A percentile compares a stretch with the other conserved stretches of the same genome.
Evolutionary conservation across 2,113 vertebrate species (phyloP).

Genomic region (Rhodinocichla rosea): DNA sequence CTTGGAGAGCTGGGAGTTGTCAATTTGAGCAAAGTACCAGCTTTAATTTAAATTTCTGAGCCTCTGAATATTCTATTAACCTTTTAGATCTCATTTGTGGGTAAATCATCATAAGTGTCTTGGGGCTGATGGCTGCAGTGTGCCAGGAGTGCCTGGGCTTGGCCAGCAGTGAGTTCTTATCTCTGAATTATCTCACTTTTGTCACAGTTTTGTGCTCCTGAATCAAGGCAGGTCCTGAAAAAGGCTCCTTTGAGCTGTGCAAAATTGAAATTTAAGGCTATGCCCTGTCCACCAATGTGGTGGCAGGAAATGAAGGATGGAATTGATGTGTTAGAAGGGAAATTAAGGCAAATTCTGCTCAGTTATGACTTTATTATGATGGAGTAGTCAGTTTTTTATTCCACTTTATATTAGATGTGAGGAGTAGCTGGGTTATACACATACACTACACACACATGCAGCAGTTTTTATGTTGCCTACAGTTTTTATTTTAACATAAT

Average conservation of each 20-base stretch:
- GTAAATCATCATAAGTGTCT: not conserved
- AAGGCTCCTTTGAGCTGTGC: not conserved
- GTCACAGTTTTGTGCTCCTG: not conserved
- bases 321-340: not conserved
- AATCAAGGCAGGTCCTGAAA: not conserved
- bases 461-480: not conserved
- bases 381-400: not conserved
- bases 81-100: not conserved
- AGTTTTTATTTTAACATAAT: not conserved
- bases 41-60: not conserved
- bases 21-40: not conserved
- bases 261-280: not conserved
- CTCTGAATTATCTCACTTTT: not conserved
- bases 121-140: not conserved
- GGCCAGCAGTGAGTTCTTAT: not conserved
- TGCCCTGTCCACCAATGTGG: accelerated
- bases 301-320: not conserved
- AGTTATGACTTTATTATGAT: not conserved
- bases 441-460: accelerated
- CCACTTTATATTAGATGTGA: not conserved
- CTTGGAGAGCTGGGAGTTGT: not conserved
- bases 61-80: not conserved
- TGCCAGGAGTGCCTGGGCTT: not conserved
- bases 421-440: not conserved
- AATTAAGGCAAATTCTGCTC: not conserved